phyloP scores from a whole-genome alignment of 2,888 invertebrate genomes.

The Eucera pruinosa region DNA sequence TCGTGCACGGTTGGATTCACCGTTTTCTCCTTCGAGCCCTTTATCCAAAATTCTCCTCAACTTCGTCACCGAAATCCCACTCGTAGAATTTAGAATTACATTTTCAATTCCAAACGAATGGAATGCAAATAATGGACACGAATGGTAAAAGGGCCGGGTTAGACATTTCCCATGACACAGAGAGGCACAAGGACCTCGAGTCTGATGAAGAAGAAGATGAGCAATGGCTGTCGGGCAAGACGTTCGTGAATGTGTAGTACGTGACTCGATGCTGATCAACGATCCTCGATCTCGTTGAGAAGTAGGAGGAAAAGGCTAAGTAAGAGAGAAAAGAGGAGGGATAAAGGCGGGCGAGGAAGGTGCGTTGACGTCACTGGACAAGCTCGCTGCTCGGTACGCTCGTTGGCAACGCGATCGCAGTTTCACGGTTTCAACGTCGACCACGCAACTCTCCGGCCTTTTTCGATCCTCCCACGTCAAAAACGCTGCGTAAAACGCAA shows the following conservation, averaged over 20 bases:
- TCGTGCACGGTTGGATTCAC: no score
- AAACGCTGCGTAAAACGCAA: no score
- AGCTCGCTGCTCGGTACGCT: conserved; percentile 54
- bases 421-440: conserved; percentile 64
- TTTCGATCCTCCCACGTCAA: neutral
- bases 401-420: conserved; percentile 58
- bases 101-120: no score
- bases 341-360: conserved; percentile 64
- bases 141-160: no score
- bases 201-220: neutral
- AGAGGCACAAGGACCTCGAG: neutral
- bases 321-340: conserved; percentile 49
- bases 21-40: no score
- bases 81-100: no score
- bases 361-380: conserved; percentile 72
- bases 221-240: conserved; percentile 10
- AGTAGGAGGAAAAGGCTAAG: conserved; percentile 62
- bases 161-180: no score
- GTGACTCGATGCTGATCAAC: conserved; percentile 49
- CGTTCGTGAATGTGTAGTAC: conserved; percentile 18
- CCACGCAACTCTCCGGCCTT: conserved; percentile 2
- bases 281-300: conserved; percentile 55
- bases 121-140: no score
- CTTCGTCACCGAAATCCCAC: no score
- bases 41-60: no score